Evolutionary conservation across 2,113 vertebrate genomes (phyloP).

Genomic region (Donacobius atricapilla): DNA sequence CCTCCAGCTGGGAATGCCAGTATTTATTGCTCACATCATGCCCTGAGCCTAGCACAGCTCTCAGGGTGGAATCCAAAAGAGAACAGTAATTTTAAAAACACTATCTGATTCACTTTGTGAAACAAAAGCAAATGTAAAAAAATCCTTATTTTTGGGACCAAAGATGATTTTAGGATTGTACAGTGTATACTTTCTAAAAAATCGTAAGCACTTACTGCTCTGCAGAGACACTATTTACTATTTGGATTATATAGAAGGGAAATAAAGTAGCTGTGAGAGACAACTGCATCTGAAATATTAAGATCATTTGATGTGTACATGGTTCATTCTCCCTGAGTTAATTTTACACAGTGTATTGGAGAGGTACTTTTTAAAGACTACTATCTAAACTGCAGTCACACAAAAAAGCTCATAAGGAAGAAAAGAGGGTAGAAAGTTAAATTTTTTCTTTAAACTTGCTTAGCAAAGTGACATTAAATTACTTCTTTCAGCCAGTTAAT

Average conservation of each 20-base stretch:
- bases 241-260: background rate
- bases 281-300: background rate
- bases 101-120: background rate
- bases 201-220: background rate
- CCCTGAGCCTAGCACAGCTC: background rate
- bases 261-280: background rate
- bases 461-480: background rate
- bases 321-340: background rate
- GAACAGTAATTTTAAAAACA: background rate
- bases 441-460: background rate
- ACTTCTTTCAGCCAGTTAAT: background rate
- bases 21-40: background rate
- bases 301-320: background rate
- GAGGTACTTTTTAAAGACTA: background rate
- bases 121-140: background rate
- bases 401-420: background rate
- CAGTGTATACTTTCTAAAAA: slow-evolving; percentile 5
- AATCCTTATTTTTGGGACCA: slow-evolving; percentile 12
- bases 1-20: background rate
- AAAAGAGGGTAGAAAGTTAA: background rate
- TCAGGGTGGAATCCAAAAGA: background rate
- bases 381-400: background rate
- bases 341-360: background rate
- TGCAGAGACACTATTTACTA: background rate
- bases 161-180: slow-evolving; percentile 35